Conservation (phyloP, 2,888 invertebrate genomes). For the Didymodactylos carnosus region DNA sequence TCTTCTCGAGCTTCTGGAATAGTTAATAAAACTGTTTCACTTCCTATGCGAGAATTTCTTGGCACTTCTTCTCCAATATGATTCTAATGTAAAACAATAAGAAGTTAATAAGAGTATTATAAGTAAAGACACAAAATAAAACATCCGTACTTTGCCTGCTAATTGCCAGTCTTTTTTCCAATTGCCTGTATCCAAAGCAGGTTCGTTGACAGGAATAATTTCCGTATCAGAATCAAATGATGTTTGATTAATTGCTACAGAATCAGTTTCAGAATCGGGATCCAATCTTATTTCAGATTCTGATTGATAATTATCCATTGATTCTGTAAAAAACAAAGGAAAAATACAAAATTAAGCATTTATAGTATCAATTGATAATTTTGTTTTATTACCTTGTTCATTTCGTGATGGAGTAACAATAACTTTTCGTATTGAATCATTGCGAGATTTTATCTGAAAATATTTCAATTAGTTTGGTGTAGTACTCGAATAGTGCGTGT, state of each 20-base stretch:
- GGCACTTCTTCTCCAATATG: not conserved
- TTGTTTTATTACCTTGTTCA: too few species aligned
- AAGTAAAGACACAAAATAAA: too few species aligned
- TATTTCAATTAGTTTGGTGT: not conserved
- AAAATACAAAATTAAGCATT: too few species aligned
- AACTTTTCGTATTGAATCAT: not conserved
- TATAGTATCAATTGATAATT: too few species aligned
- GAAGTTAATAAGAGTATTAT: not conserved
- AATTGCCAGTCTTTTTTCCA: not conserved
- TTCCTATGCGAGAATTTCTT: not conserved
- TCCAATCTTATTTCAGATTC: not conserved
- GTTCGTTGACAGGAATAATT: not conserved
- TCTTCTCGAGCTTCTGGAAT: not conserved
- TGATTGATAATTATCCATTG: too few species aligned
- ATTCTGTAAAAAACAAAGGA: too few species aligned
- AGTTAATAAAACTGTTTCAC: not conserved
- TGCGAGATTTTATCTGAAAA: not conserved
- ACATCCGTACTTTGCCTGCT: too few species aligned
- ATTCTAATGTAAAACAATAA: not conserved
- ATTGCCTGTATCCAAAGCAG: not conserved
- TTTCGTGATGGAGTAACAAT: too few species aligned
- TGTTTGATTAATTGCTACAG: too few species aligned
- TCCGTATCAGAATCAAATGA: too few species aligned
- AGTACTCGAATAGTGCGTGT: too few species aligned
- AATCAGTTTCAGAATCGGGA: not conserved